Evolutionary conservation across 2,113 vertebrate species (phyloP).

Genomic region (Candoia aspera): DNA sequence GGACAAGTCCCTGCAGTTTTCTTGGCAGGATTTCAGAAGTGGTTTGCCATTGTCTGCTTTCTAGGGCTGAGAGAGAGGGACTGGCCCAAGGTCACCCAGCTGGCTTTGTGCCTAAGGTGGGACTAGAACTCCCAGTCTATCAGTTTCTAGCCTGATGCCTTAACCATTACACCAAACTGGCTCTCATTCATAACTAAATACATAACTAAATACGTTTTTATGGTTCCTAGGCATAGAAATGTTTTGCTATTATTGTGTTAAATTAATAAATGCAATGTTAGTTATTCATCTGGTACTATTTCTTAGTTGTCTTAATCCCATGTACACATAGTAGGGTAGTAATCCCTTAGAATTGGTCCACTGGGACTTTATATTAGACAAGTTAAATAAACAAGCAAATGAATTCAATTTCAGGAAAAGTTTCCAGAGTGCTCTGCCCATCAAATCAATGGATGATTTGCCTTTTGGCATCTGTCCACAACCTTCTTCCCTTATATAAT

Average conservation of each 20-base stretch:
- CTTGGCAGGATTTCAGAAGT: no score
- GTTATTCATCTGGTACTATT: background rate
- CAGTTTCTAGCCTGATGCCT: no score
- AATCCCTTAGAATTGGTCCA: background rate
- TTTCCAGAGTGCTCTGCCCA: constrained; percentile 1
- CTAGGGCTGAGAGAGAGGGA: no score
- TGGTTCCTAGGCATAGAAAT: background rate
- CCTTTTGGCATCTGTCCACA: background rate
- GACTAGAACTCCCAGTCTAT: no score
- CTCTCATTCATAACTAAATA: background rate
- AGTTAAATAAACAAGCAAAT: background rate
- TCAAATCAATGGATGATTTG: background rate
- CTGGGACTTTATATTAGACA: background rate
- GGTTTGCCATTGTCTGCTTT: no score
- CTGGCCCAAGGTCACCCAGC: no score
- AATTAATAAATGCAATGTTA: background rate
- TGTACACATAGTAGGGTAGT: background rate
- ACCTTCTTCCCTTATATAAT: background rate
- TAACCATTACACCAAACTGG: no score
- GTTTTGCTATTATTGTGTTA: background rate
- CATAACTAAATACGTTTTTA: background rate
- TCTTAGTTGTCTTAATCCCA: background rate
- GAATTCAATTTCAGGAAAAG: background rate
- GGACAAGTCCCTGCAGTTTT: no score
- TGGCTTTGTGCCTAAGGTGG: no score